Conservation (phyloP, 2,113 vertebrate species). For the Platycercus adscitus region DNA sequence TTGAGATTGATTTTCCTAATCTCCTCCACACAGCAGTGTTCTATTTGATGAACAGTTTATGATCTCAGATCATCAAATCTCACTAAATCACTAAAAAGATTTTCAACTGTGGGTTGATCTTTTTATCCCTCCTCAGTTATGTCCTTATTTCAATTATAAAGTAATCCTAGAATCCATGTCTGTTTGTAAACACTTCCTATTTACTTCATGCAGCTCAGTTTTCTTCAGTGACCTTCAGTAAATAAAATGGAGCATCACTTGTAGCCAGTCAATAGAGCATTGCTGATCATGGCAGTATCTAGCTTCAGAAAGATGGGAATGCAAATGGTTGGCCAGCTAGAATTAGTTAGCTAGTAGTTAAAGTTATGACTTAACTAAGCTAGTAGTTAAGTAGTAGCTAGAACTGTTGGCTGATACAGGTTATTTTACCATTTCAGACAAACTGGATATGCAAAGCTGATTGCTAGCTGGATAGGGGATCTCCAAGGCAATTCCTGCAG, state of each 20-base stretch:
- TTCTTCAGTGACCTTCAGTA: neutral
- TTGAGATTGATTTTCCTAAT: neutral
- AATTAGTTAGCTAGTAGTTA: neutral
- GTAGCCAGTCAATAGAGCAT: neutral
- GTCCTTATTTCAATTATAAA: neutral
- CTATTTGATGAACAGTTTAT: neutral
- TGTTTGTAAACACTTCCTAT: neutral
- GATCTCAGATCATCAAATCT: neutral
- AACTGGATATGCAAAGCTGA: neutral
- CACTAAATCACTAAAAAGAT: neutral
- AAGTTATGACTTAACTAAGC: neutral
- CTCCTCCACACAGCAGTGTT: neutral
- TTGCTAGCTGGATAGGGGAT: neutral
- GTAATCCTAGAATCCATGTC: neutral
- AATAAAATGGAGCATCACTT: neutral
- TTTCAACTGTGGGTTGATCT: neutral
- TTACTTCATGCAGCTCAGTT: neutral
- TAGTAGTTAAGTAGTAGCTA: neutral
- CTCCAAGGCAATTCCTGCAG: neutral
- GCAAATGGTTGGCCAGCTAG: neutral
- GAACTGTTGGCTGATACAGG: neutral
- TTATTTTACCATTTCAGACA: neutral
- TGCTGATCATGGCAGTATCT: neutral
- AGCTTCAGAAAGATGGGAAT: neutral
- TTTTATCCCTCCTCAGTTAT: neutral